Percentiles rank a stretch among this genome's conserved stretches.
These are phyloP conservation scores for Pteromalus puparum DNA, from an alignment of 1,140 invertebrate genomes.

Conservation along the genomic window DNA sequence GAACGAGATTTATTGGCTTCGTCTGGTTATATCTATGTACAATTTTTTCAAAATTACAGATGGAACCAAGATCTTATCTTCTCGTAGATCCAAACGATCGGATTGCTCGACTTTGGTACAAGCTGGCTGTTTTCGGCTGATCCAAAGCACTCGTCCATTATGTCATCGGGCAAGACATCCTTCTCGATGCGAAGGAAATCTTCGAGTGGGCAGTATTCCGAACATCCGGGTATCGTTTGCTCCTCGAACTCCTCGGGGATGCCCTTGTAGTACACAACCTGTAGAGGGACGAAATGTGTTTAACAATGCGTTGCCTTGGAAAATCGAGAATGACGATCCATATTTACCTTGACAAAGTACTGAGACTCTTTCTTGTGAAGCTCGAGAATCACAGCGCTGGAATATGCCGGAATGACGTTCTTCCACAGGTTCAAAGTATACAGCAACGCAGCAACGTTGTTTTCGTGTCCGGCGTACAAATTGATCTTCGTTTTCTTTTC, in stretches of 20 bases:
- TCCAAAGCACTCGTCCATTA: background rate
- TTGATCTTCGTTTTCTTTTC: slow-evolving; percentile 72
- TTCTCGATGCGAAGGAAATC: slow-evolving; percentile 33
- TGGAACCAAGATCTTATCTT: background rate
- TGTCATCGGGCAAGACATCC: slow-evolving; percentile 47
- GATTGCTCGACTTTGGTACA: background rate
- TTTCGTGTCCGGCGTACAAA: slow-evolving; percentile 82
- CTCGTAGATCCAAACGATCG: background rate
- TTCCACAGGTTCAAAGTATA: slow-evolving; percentile 80
- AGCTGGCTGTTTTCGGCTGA: background rate
- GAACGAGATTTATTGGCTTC: background rate
- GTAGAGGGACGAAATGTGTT: background rate
- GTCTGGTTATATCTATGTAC: background rate
- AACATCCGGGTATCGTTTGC: background rate
- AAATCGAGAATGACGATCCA: too few species aligned
- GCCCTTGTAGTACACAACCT: slow-evolving; percentile 21
- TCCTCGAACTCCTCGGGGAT: background rate
- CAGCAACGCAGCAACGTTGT: slow-evolving; percentile 81
- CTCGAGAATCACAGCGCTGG: slow-evolving; percentile 72
- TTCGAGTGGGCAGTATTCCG: slow-evolving; percentile 10
- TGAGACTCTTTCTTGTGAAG: slow-evolving; percentile 54
- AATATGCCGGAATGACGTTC: slow-evolving; percentile 76
- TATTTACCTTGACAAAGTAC: slow-evolving; percentile 57
- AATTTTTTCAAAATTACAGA: background rate
- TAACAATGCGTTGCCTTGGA: too few species aligned